Base-by-base conservation (phyloP, 1,140 invertebrate species). In the Holotrichia oblita region DNA sequence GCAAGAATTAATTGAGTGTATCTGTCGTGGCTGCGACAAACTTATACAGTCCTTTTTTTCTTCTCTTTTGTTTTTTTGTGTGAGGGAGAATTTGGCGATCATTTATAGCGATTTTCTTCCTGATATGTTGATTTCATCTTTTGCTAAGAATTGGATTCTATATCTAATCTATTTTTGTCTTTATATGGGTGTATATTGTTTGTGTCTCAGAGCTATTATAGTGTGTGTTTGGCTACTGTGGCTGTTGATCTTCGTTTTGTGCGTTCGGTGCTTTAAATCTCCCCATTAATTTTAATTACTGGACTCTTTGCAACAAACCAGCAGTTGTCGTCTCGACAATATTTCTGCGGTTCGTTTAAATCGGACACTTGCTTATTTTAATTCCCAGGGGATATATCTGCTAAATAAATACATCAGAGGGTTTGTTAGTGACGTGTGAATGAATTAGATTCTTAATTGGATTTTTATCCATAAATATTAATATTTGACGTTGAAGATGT, bases 211-310 rank as follows among this genome's bases (percentile, higher is more conserved):
- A n/a, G n/a, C n/a, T n/a, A n/a, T n/a, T n/a, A n/a, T n/a, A n/a
- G 17, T n/a, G 14, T 55, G n/a, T 55, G 14, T 17, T 10, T 17
- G 6, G 48, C 48, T 17, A 17, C 48, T 55, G 48, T 2, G 17
- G 17, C n/a, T 6, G 6, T 55, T n/a, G 48, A 17, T 55, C 48
- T 55, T 55, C 48, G n/a, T 55, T 55, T 17, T n/a, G n/a, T n/a
- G n/a, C 27, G 48, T 55, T 55, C 48, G 48, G 14, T 17, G 48
- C 17, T 55, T 55, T 55, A 55, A 55, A 55, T 55, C 48, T 55
- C n/a, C 48, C 48, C 14, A 55, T 55, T 55, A 55, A 55, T 55
- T 55, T 55, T 55, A 55, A 55, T 55, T 55, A 55, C 48, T 55
- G 6, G 48, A 34, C 4, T 34, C 2, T 6, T 55, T 1, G 48